Conservation (phyloP, 30 jellyfish, hydroid and myxozoan genomes). For the Turritopsis rubra region DNA sequence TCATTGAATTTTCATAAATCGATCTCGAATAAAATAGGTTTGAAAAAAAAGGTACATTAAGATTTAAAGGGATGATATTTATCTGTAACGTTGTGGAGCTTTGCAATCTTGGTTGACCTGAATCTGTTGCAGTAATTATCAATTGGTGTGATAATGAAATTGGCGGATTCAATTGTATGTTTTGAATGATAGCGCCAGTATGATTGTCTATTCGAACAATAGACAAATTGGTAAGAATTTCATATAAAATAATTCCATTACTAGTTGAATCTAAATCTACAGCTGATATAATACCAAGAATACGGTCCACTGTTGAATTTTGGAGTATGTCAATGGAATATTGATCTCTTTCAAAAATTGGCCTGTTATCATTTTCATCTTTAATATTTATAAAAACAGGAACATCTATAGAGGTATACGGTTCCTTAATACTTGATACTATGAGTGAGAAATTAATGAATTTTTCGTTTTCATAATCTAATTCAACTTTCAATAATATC, state of each 20-base stretch:
- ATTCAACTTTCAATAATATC: background rate
- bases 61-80: background rate
- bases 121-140: constrained; percentile 10
- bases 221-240: background rate
- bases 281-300: constrained; percentile 31
- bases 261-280: constrained; percentile 56
- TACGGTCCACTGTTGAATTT: constrained; percentile 42
- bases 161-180: background rate
- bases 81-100: background rate
- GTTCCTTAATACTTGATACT: background rate
- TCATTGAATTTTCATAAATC: constrained; percentile 11
- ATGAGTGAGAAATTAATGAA: background rate
- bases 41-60: constrained; percentile 32
- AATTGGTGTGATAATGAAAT: background rate
- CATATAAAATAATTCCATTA: constrained; percentile 9
- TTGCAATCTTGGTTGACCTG: background rate
- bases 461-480: background rate
- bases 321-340: constrained; percentile 40
- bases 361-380: constrained; percentile 74
- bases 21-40: constrained; percentile 21
- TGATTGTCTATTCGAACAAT: background rate
- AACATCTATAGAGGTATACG: background rate
- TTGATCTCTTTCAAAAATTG: constrained; percentile 42
- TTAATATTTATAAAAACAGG: constrained; percentile 24
- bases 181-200: constrained; percentile 11